Evolutionary conservation across 2,888 invertebrate species (phyloP).

Genomic region (Spodoptera picta): DNA sequence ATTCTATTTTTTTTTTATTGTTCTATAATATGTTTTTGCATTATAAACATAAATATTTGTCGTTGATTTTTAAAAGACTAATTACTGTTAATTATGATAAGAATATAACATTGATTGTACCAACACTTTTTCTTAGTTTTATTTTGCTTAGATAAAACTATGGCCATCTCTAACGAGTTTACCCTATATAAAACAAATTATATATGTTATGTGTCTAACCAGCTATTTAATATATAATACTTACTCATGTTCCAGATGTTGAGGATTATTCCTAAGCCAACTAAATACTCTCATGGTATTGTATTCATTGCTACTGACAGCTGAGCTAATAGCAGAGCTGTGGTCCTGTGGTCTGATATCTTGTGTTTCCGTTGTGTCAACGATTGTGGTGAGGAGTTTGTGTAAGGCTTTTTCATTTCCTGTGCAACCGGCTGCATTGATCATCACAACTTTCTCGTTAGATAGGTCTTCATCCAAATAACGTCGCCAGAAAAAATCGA

Average conservation of each 20-base stretch:
- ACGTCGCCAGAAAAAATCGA: conserved; percentile 90
- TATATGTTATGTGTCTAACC: too few relatives aligned
- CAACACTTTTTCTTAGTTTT: too few relatives aligned
- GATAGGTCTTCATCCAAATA: conserved; percentile 89
- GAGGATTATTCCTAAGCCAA: conserved; percentile 80
- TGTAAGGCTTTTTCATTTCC: conserved; percentile 76
- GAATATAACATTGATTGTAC: too few relatives aligned
- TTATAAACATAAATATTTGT: too few relatives aligned
- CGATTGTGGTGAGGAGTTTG: conserved; percentile 70
- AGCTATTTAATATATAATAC: background rate
- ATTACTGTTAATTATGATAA: too few relatives aligned
- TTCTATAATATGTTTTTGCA: too few relatives aligned
- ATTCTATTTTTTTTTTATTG: too few relatives aligned
- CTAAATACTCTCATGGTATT: conserved; percentile 88
- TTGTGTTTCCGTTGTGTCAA: conserved; percentile 50
- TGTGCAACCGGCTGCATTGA: conserved; percentile 92
- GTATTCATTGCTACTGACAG: conserved; percentile 86
- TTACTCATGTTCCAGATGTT: conserved; percentile 46
- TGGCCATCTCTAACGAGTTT: too few relatives aligned
- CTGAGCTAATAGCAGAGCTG: conserved; percentile 78
- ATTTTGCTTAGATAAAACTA: too few relatives aligned
- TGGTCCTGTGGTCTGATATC: conserved; percentile 81
- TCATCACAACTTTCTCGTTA: conserved; percentile 90
- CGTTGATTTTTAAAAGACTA: too few relatives aligned
- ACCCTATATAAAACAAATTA: too few relatives aligned